phyloP scores from a whole-genome alignment of 2,888 invertebrate species.

The Eupeodes latifasciatus region DNA sequence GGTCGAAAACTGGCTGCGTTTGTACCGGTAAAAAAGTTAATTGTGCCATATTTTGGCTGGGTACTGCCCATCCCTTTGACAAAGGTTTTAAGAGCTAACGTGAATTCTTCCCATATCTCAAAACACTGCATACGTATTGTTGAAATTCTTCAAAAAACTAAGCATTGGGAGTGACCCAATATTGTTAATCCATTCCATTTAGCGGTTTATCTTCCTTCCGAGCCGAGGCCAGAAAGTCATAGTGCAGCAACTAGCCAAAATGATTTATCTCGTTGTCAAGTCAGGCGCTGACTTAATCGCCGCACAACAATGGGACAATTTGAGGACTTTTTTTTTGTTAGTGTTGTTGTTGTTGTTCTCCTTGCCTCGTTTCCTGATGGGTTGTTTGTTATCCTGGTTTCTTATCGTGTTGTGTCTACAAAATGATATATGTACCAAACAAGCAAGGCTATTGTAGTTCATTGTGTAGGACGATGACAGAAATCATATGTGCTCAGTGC shows the following conservation, averaged over 20 bases:
- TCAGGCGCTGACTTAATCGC: conserved; percentile 74
- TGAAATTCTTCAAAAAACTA: not conserved
- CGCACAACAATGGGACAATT: conserved; percentile 74
- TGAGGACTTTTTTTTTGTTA: conserved; percentile 42
- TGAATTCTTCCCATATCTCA: too few species aligned
- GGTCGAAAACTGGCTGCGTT: too few species aligned
- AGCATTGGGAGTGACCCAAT: conserved; percentile 1
- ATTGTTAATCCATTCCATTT: conserved; percentile 30
- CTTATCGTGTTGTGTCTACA: conserved; percentile 72
- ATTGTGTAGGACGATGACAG: conserved; percentile 71
- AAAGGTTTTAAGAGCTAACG: too few species aligned
- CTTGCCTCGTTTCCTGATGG: conserved; percentile 4
- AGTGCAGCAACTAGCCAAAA: conserved; percentile 69
- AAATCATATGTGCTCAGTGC: conserved; percentile 66
- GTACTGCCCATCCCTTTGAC: too few species aligned
- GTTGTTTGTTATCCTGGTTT: conserved; percentile 59
- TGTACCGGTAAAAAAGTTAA: too few species aligned
- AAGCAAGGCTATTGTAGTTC: conserved; percentile 66
- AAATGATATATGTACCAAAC: conserved; percentile 71
- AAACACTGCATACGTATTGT: too few species aligned
- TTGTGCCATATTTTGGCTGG: too few species aligned
- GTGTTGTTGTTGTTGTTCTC: too few species aligned
- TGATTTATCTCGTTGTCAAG: conserved; percentile 70
- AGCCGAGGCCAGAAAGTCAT: not conserved
- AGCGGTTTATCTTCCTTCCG: conserved; percentile 24